Evolutionary conservation across 2,113 vertebrate species (phyloP), one percentile per base, ranked within the genome.

Genomic region (Urocolius indicus): DNA sequence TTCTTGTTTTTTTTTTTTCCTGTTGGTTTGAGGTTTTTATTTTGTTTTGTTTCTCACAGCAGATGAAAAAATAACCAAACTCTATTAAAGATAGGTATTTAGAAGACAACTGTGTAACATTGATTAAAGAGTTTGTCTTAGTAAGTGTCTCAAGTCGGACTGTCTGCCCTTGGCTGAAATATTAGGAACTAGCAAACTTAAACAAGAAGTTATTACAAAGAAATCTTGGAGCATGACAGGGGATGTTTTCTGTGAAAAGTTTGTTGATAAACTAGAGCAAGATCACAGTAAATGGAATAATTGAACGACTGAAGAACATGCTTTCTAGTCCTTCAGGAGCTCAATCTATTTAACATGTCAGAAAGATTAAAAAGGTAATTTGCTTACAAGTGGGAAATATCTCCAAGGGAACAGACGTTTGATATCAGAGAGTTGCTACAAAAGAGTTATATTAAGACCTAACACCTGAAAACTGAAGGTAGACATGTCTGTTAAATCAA

Each of bases 341-440:
- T 63, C 58, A 59, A 94, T 54, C 36, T 88, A 29, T 83, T 83
- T 61, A 52, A 55, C 10, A 23, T n/a, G 6, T 73, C 49, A 84
- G 67, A 92, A 66, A 51, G 29, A 72, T 41, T 92, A 59, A 68
- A 75, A 83, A 63, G 32, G 52, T 59, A 38, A 69, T 61, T 90
- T 2, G 1, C 68, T 95, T 90, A 67, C 45, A 63, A 59, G 32
- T 55, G 32, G 48, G n/a, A 88, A 80, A 86, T 54, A 46, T 10
- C 48, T 88, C 29, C 17, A 48, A 68, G 38, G 45, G 45, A 95
- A 72, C 5, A 54, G 32, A 76, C 30, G 22, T 80, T 79, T 83
- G 27, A 69, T 26, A 6, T 5, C 13, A 74, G 18, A 66, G 27
- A 51, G 19, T 22, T 48, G 4, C 49, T 68, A 55, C 24, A 63